These are phyloP conservation scores for Sturnira hondurensis DNA, from an alignment of 2,113 vertebrate genomes.

Conservation along the genomic window DNA sequence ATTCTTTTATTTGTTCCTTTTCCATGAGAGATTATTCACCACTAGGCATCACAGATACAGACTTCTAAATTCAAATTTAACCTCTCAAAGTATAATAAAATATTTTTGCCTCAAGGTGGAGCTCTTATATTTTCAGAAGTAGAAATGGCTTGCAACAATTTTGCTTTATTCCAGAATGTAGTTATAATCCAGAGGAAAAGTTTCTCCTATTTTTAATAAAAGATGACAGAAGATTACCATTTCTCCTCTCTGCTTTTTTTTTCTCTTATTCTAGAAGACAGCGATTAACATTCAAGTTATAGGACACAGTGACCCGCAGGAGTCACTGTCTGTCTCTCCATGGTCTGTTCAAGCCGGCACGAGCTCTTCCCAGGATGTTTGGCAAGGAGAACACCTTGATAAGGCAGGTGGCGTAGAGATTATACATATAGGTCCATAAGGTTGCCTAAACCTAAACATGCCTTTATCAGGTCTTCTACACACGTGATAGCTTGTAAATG, in stretches of 20 bases:
- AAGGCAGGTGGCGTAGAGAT: conserved; percentile 8
- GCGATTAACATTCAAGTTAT: conserved; percentile 8
- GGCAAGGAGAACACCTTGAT: conserved; percentile 15
- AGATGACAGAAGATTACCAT: neutral
- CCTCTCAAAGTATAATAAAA: neutral
- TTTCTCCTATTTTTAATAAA: conserved; percentile 32
- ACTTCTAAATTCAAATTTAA: neutral
- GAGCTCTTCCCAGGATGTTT: neutral
- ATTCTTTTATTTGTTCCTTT: neutral
- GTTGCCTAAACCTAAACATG: conserved; percentile 31
- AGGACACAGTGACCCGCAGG: neutral
- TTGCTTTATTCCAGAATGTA: conserved; percentile 1
- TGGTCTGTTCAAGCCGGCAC: neutral
- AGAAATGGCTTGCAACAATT: neutral
- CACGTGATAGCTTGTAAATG: conserved; percentile 35
- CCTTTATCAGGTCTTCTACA: conserved; percentile 25
- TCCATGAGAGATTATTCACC: neutral
- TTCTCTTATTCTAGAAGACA: neutral
- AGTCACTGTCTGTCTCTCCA: neutral
- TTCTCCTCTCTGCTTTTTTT: neutral
- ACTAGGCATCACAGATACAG: neutral
- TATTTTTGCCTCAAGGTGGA: conserved; percentile 76
- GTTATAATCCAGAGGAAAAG: conserved; percentile 35
- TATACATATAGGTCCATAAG: neutral
- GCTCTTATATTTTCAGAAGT: conserved; percentile 75